These are phyloP conservation scores for Colius striatus DNA, from an alignment of 2,113 vertebrate genomes.

Conservation along the genomic window DNA sequence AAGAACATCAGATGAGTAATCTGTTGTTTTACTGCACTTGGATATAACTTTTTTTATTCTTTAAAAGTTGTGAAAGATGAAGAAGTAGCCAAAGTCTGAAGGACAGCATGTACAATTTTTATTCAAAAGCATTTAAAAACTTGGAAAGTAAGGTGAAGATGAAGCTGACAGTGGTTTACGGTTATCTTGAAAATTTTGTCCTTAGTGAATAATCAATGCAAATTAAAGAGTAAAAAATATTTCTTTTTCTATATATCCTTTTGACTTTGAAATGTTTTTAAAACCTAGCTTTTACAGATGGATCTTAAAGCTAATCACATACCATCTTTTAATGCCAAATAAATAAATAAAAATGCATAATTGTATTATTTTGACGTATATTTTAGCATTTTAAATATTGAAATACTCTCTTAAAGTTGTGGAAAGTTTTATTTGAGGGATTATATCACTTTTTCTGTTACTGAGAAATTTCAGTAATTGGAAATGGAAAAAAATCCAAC, in stretches of 20 bases:
- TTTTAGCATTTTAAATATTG: neutral
- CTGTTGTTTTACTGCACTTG: neutral
- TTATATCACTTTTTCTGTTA: neutral
- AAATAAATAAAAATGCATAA: fast-evolving
- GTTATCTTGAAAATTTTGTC: neutral
- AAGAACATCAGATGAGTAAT: neutral
- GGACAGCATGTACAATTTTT: neutral
- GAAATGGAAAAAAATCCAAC: neutral
- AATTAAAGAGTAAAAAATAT: neutral
- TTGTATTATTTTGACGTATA: neutral
- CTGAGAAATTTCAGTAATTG: neutral
- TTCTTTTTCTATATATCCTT: neutral
- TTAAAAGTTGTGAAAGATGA: neutral
- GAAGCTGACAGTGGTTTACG: neutral
- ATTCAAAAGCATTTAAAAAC: neutral
- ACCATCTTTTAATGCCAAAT: neutral
- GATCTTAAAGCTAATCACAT: neutral
- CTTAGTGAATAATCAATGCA: neutral
- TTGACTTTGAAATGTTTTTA: neutral
- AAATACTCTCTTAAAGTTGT: neutral
- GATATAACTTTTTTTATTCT: neutral
- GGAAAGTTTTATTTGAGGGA: neutral
- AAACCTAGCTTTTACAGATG: neutral
- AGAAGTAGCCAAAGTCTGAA: neutral
- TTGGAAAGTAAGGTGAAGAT: neutral